Base-by-base conservation (phyloP, 2,797 vertebrate genomes). In the Callimico goeldii region DNA sequence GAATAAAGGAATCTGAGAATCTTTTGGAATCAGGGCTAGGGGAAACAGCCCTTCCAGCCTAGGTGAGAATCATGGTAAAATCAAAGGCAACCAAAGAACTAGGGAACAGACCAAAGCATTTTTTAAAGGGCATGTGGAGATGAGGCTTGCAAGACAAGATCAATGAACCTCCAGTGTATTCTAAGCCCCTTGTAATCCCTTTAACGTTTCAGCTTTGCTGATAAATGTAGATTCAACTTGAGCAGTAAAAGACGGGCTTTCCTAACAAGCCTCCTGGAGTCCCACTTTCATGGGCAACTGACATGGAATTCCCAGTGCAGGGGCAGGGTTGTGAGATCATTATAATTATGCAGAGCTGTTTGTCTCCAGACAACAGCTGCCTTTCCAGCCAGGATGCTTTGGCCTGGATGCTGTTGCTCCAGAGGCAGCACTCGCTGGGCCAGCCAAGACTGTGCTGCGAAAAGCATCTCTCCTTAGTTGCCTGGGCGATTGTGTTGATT, bases 261-360 rank as follows among this genome's bases (percentile, higher is more conserved):
- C 93, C 55, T 79, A 91, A 90, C 90, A 46, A 0, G 43, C 94
- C 97, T 86, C 81, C 80, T 92, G 92, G 93, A 97, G 70, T 77
- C 88, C 76, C 57, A 61, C 93, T 97, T 95, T 97, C 96, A 70
- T 7, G 50, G 90, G 92, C 82, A 24, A 93, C 93, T 91, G 96
- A 95, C 58, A 1, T 86, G 97, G 98, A 97, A 98, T 98, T 98
- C 98, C 98, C 98, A 98, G 98, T 98, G 91, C 95, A 96, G 97
- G 98, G 97, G 96, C 98, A 99, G 98, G 98, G 98, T 98, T 97
- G 95, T 90, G 67, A 87, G 57, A 75, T 30, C 0, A 0, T 77
- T 94, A 61, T 94, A 95, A 91, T 98, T 96, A 93, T 76, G 77
- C 94, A 94, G 95, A 70, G 82, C 11, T 15, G 43, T 86, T 84